Conservation (phyloP, 1,140 invertebrate genomes). For the Coptotermes formosanus region DNA sequence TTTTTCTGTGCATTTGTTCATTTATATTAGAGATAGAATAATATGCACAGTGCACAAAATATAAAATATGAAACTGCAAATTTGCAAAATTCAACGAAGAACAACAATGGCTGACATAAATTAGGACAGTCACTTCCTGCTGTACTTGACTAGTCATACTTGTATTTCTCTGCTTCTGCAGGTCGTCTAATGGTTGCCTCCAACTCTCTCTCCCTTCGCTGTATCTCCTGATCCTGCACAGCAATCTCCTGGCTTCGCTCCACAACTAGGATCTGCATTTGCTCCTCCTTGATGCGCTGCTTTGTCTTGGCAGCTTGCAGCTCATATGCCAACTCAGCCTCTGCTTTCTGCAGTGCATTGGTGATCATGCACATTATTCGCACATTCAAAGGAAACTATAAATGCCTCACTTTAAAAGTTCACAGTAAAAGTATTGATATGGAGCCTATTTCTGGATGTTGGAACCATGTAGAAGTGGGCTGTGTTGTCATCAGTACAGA, state of each 20-base stretch:
- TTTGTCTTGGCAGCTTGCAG: slow-evolving; percentile 94
- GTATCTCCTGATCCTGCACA: slow-evolving; percentile 87
- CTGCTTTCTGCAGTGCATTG: slow-evolving; percentile 64
- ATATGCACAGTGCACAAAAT: too few species aligned
- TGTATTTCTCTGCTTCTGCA: slow-evolving; percentile 91
- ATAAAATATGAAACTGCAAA: too few species aligned
- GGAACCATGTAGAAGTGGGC: too few species aligned
- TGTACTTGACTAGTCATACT: slow-evolving; percentile 41
- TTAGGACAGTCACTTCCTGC: neutral
- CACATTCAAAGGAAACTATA: too few species aligned
- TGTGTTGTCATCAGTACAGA: too few species aligned
- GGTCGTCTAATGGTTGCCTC: slow-evolving; percentile 88
- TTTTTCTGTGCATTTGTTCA: too few species aligned
- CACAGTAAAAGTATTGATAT: too few species aligned
- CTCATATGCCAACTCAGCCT: slow-evolving; percentile 93
- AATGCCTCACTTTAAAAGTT: too few species aligned
- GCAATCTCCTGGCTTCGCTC: slow-evolving; percentile 90
- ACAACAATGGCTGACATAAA: neutral
- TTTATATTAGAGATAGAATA: too few species aligned
- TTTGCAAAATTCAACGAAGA: neutral
- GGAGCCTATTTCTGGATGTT: too few species aligned
- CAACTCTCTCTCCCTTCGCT: slow-evolving; percentile 80
- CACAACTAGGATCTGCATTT: slow-evolving; percentile 94
- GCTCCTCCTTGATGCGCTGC: slow-evolving; percentile 93
- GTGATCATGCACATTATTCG: too few species aligned